Percentiles rank a stretch among this genome's conserved stretches.
phyloP scores from a whole-genome alignment of 2,797 vertebrate species.

The Manis javanica region DNA sequence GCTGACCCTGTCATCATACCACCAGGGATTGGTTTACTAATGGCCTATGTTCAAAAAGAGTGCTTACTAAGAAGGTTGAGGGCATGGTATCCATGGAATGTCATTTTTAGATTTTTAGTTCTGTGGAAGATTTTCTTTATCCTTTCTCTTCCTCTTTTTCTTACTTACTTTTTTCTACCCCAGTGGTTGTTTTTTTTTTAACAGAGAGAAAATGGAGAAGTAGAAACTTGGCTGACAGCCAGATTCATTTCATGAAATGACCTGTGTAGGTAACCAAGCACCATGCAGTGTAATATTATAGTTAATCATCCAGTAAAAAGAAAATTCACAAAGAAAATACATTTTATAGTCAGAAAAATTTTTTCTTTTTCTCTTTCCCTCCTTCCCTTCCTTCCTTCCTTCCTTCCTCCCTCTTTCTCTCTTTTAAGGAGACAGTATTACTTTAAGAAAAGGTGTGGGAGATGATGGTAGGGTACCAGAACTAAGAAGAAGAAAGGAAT shows the following conservation, averaged over 20 bases:
- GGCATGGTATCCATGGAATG: constrained; percentile 75
- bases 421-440: constrained; percentile 19
- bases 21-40: constrained; percentile 84
- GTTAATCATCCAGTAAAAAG: constrained; percentile 60
- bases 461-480: not conserved
- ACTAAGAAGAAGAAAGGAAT: not conserved
- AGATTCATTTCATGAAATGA: constrained; percentile 76
- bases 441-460: not conserved
- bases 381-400: not conserved
- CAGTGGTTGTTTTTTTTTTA: constrained; percentile 55
- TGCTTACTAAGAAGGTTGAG: constrained; percentile 75
- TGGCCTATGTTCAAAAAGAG: constrained; percentile 82
- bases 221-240: constrained; percentile 72
- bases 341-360: constrained; percentile 48
- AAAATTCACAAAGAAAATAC: constrained; percentile 63
- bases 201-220: constrained; percentile 73
- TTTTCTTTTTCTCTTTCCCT: not conserved
- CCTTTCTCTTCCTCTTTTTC: constrained; percentile 54
- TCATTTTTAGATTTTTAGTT: constrained; percentile 50
- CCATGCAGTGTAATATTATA: constrained; percentile 60
- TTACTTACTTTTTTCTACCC: constrained; percentile 9
- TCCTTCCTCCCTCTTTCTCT: not conserved
- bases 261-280: constrained; percentile 74
- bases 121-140: constrained; percentile 71
- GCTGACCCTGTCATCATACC: constrained; percentile 85